Evolutionary conservation across 2,797 vertebrate species (phyloP).

Genomic region (Takifugu ocellatus): DNA sequence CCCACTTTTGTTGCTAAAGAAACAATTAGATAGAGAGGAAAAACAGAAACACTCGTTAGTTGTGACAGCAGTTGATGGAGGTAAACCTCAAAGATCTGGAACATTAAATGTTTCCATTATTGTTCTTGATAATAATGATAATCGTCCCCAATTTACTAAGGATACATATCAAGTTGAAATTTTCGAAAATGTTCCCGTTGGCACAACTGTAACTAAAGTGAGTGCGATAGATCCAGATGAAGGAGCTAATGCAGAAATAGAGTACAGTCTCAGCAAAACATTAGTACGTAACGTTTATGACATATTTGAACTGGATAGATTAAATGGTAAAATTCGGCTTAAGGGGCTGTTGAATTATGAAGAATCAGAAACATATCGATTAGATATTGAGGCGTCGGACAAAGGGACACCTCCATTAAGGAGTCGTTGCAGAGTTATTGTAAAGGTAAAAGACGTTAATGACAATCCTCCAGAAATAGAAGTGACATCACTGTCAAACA

Average conservation of each 20-base stretch:
- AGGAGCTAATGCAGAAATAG: slow-evolving; percentile 48
- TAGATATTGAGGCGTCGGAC: slow-evolving; percentile 76
- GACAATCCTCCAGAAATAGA: slow-evolving; percentile 71
- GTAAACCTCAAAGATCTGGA: slow-evolving; percentile 50
- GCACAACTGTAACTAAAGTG: slow-evolving; percentile 45
- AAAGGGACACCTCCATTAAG: slow-evolving; percentile 66
- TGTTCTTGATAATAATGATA: slow-evolving; percentile 63
- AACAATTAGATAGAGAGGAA: slow-evolving; percentile 60
- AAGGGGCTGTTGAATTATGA: slow-evolving; percentile 74
- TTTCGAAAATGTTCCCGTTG: slow-evolving; percentile 53
- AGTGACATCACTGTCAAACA: slow-evolving; percentile 58
- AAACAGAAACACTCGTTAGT: slow-evolving; percentile 20
- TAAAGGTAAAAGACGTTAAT: slow-evolving; percentile 69
- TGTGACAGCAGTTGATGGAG: slow-evolving; percentile 61
- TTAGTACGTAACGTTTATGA: slow-evolving; percentile 33
- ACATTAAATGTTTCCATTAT: slow-evolving; percentile 49
- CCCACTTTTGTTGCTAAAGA: slow-evolving; percentile 63
- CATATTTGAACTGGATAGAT: slow-evolving; percentile 55
- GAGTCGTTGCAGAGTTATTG: slow-evolving; percentile 66
- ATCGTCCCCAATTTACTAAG: slow-evolving; percentile 68
- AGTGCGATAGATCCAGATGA: slow-evolving; percentile 68
- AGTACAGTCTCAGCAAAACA: slow-evolving; percentile 50
- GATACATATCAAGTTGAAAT: slow-evolving; percentile 53
- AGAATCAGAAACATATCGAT: slow-evolving; percentile 58
- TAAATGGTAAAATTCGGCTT: slow-evolving; percentile 45